Evolutionary conservation across 2,113 vertebrate genomes (phyloP), one percentile per base, ranked within the genome.

Genomic region (Ptychochromis oligacanthus): DNA sequence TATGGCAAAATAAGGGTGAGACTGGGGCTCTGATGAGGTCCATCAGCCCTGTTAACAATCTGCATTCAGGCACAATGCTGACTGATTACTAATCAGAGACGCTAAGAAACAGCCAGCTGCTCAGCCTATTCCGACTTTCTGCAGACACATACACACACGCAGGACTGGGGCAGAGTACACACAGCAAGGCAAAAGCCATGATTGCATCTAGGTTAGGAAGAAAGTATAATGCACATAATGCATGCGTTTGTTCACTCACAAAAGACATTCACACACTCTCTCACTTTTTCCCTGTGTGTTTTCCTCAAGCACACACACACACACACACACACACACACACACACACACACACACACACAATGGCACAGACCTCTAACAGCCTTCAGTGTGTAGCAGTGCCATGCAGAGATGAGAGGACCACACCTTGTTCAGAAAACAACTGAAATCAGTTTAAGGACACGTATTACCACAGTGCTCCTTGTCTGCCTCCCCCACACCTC

Each of bases 21-120:
- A 91, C 60, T 70, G 87, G 59, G 74, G 77, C 87, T 74, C 83
- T 93, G 92, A 94, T 94, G 92, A 91, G 92, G 93, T 89, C 88
- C 89, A 81, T 90, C 89, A 83, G 82, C 88, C 83, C 78, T 58
- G 88, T 88, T 86, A 89, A 92, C 92, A 94, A 93, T 90, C 87
- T 91, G 92, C 86, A 89, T 87, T 89, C 92, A 89, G 85, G 54
- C 93, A 95, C 93, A 95, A 95, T 94, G 87, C 89, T 59, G 86
- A 61, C 92, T 95, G 94, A 95, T 94, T 95, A 90, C 91, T 92
- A 93, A 95, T 95, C 93, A 94, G 80, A 84, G 82, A 75, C 46
- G 57, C 75, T 52, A 83, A 80, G 84, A 87, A 86, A 82, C 83
- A 84, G 91, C 86, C 86, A 85, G 90, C 89, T 89, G 91, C 89